Base-by-base conservation (phyloP, 2,888 invertebrate species). In the Scotopteryx bipunctaria region DNA sequence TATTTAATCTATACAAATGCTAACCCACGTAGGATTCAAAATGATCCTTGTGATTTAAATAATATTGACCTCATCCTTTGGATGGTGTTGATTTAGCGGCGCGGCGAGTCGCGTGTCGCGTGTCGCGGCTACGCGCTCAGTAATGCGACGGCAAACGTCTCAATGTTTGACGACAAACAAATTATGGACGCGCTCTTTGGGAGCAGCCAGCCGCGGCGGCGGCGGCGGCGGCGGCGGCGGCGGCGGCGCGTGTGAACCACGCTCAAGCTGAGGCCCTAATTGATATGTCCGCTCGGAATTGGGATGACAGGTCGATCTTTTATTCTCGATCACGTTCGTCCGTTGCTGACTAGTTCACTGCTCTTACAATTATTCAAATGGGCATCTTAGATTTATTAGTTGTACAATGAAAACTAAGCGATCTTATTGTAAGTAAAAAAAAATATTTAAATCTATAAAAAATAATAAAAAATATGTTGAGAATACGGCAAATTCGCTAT, bases 61-160 rank as follows among this genome's bases (percentile, higher is more conserved):
- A 29, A 8, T 42, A 15, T 38, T 38, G 25, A 16, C 21, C 16
- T 16, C 0, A 9, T 5, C 11, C n/a, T 5, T n/a, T n/a, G n/a
- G n/a, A n/a, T n/a, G n/a, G n/a, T n/a, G n/a, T n/a, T n/a, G n/a
- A n/a, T n/a, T n/a, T n/a, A n/a, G n/a, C n/a, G n/a, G n/a, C n/a
- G n/a, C n/a, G n/a, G n/a, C n/a, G n/a, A n/a, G n/a, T n/a, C n/a
- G n/a, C n/a, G n/a, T n/a, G n/a, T n/a, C n/a, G n/a, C n/a, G n/a
- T n/a, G n/a, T n/a, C n/a, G 9, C 25, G 23, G 15, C 27, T 5
- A 47, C 49, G 45, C 44, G 49, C 21, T 32, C 35, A 16, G 33
- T 55, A 53, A 55, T 55, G 59, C 47, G 17, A 31, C 27, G 36
- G 38, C 55, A 59, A 55, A 59, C 47, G 37, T 9, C 27, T 41